Base-by-base conservation (phyloP, 2,797 vertebrate genomes). In the Cyprinodon diabolis region DNA sequence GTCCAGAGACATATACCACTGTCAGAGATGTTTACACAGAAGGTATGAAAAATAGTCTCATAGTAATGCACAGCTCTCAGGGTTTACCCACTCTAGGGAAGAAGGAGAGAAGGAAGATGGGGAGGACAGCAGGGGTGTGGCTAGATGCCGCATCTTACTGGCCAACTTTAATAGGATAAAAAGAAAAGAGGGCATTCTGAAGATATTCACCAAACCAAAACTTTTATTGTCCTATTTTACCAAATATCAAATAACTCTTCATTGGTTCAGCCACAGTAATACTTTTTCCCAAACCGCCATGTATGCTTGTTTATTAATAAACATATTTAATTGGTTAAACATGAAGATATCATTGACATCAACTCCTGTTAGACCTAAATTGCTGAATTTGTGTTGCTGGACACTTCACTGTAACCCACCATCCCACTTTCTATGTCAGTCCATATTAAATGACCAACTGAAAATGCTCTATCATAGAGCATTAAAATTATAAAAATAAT, bases 141-240 rank as follows among this genome's bases (percentile, higher is more conserved):
- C 71, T 84, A 87, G 83, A 88, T 89, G 84, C 85, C 84, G 89
- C 86, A 87, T 81, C 88, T 91, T 85, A 65, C 43, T 2, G 67
- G 55, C 35, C 17, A 47, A 80, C 77, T 84, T 82, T 77, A 86
- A 89, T 81, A 81, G 84, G 57, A 57, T 54, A 83, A 73, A 62
- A 4, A 66, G 77, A 80, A 56, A 85, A 66, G 15, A 10, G 69
- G 51, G 75, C 75, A 30, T 30, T 10, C 58, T 65, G 1, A 71
- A 82, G 81, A 83, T 86, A 83, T 80, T 85, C 69, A 57, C 68
- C 30, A 72, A 77, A 77, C 23, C 47, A 35, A 67, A 51, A 35
- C 30, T 30, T 30, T 30, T 30, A 30, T 30, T 30, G 30, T 2
- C 30, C 30, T 30, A 30, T 30, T 30, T 30, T 30, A 30, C 30